These are phyloP conservation scores for Phrynocephalus forsythii DNA, from an alignment of 2,797 vertebrate species.

Conservation along the genomic window DNA sequence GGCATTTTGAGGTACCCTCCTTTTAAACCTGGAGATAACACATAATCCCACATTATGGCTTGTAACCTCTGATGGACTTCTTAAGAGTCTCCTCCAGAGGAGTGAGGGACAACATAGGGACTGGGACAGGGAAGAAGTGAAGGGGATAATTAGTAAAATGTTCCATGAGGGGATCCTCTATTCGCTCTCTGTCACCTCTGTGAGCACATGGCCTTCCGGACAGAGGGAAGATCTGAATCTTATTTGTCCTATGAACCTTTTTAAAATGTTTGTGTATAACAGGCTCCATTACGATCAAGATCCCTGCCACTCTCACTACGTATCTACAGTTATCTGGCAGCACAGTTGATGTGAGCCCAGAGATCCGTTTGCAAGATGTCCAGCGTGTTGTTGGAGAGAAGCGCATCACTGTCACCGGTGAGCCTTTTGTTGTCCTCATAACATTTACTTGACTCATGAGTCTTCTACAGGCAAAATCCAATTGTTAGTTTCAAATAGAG, in stretches of 20 bases:
- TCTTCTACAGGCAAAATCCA: too few relatives aligned
- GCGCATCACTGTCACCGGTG: constrained; percentile 84
- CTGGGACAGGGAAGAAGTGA: neutral
- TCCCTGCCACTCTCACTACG: constrained; percentile 84
- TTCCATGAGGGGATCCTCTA: neutral
- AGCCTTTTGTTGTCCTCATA: constrained; percentile 59
- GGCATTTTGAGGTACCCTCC: too few relatives aligned
- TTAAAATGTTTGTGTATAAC: constrained; percentile 16
- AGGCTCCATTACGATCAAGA: constrained; percentile 89
- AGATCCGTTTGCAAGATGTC: constrained; percentile 81
- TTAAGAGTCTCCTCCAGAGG: neutral
- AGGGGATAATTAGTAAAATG: neutral
- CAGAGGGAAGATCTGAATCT: too few relatives aligned
- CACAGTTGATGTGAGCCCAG: constrained; percentile 85
- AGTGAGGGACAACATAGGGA: neutral
- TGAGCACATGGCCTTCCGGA: neutral
- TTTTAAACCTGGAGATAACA: too few relatives aligned
- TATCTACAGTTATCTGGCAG: constrained; percentile 83
- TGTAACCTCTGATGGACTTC: neutral
- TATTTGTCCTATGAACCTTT: too few relatives aligned
- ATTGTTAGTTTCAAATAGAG: too few relatives aligned
- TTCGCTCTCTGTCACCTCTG: neutral
- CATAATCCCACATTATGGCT: neutral
- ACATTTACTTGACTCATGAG: constrained; percentile 21
- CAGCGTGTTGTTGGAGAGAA: constrained; percentile 71